Evolutionary conservation across 1,140 invertebrate species (phyloP), one percentile per base, ranked within the genome.

Genomic region (Lysiphlebus fabarum): DNA sequence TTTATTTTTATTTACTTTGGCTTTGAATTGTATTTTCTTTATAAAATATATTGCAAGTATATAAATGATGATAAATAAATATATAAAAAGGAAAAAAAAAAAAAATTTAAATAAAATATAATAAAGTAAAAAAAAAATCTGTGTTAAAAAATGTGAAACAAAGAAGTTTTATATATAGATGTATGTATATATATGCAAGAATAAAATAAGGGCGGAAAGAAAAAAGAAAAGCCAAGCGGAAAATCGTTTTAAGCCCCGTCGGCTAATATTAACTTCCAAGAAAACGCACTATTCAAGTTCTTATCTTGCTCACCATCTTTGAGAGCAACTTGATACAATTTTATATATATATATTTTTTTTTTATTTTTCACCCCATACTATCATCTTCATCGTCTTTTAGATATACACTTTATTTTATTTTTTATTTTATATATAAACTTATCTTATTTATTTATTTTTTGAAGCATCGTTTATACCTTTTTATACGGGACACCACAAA

Each of bases 231-330:
- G 61, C 56, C 62, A 59, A 53, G 62, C 59, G 69, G 67, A 71
- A 71, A 71, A 71, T 71, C 69, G 67, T 63, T 71, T 71, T 70
- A 71, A 71, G 68, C 69, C 63, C 64, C 65, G 57, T 59, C 56
- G 61, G 65, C 69, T 70, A 70, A 71, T 71, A 71, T 70, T 71
- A 71, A 71, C 70, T 69, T 70, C 65, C 56, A 54, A 61, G 56
- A 58, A 58, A 56, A 55, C 59, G 58, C 44, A 33, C 64, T 62
- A 59, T 53, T 55, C 61, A 67, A 67, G 63, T 68, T 51, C 48
- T 59, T 63, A 69, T 68, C 69, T 69, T 62, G 50, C 57, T 57
- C 60, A 42, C 41, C n/a, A 36, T 59, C 47, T 41, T 47, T 56
- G 41, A 40, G 58, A 51, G 62, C 55, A 53, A 54, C 49, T 51